Evolutionary conservation across 1,140 invertebrate species (phyloP), one percentile per base, ranked within the genome.

Genomic region (Nasonia longicornis): DNA sequence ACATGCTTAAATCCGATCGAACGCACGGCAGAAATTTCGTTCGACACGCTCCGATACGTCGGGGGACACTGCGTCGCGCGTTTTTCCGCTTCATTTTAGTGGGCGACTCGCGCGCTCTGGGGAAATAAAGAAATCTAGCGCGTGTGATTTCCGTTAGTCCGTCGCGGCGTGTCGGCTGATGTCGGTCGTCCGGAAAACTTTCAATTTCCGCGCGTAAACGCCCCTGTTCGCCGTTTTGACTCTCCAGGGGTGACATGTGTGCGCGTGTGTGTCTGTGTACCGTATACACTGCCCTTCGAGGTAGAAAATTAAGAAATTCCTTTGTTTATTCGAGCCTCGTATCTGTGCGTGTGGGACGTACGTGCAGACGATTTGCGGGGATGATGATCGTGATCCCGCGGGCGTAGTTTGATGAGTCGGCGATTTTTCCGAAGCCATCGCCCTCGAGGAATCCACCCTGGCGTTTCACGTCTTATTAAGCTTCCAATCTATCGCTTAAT

Each of bases 131-230:
- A 77, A 77, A 77, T 45, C 31, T 58, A 20, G 48, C 73, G 22
- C 26, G 22, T 26, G 73, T 48, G 74, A 76, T 76, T 64, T 64
- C 74, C 52, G 45, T 75, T 63, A 22, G 38, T 58, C 52, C 20
- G 52, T n/a, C 52, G 16, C 52, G 16, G 2, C 38, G 4, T 42
- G 38, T 42, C 52, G 16, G 16, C 52, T 16, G 52, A 58, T 58
- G 16, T 7, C 52, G 6, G 52, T 58, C 52, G 20, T n/a, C 12
- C 73, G 79, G 83, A 81, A 85, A 85, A 84, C 84, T 85, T 83
- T 85, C 85, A 85, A 87, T 87, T 87, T 86, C 83, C 83, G 79
- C 58, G 16, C 38, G 38, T 42, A 42, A 42, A 42, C 38, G 38
- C 38, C 45, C 16, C 16, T 35, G 26, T 72, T 45, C 35, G 3